Percentiles rank a stretch among this genome's conserved stretches.
Conservation (phyloP, 2,888 invertebrate species). For the Athalia cordata region DNA sequence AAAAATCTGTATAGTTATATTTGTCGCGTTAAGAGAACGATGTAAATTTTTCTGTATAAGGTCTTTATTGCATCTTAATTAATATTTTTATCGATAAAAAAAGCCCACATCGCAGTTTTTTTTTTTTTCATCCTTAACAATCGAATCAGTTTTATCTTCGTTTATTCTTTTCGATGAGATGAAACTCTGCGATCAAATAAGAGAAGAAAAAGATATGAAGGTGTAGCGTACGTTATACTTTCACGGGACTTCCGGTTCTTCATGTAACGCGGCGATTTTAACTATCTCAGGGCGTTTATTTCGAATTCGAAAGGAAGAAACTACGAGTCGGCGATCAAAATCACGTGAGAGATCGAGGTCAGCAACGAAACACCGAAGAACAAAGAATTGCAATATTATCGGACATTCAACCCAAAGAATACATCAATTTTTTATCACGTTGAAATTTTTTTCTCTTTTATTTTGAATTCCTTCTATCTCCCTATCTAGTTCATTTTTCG, state of each 20-base stretch:
- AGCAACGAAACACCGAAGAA: conserved; percentile 12
- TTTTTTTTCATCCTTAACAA: no score
- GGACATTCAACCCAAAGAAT: not conserved
- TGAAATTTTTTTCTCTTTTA: no score
- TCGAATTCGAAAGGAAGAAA: conserved; percentile 30
- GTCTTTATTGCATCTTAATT: no score
- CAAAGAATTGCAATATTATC: not conserved
- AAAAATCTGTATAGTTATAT: no score
- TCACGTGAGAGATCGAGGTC: conserved; percentile 39
- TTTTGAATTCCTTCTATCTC: no score
- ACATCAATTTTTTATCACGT: not conserved
- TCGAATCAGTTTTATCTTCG: no score
- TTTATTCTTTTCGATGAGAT: no score
- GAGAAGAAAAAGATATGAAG: not conserved
- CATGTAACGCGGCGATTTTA: conserved; percentile 5
- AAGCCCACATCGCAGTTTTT: no score
- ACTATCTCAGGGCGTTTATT: not conserved
- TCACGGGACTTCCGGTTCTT: conserved; percentile 41
- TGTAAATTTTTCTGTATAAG: no score
- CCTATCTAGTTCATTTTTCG: no score
- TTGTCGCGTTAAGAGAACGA: no score
- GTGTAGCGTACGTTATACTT: conserved; percentile 23
- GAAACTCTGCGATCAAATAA: not conserved
- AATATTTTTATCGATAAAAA: no score
- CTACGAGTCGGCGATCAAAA: conserved; percentile 25